Percentiles rank a stretch among this genome's conserved stretches.
These are phyloP conservation scores for Chloromyia formosa DNA, from an alignment of 2,888 invertebrate genomes.

Conservation along the genomic window DNA sequence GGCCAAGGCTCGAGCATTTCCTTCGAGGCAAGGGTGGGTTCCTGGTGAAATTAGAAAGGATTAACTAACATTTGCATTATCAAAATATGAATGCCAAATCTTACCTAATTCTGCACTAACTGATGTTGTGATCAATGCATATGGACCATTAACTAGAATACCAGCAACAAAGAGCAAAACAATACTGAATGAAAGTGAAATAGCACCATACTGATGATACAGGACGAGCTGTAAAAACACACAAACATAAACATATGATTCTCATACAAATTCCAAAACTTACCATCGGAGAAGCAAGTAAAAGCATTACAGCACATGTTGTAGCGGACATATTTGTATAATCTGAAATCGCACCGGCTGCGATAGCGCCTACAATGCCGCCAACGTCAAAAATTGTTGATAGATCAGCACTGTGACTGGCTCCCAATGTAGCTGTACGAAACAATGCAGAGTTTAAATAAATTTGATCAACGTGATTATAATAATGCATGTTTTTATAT, in stretches of 20 bases:
- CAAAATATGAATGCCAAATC: neutral
- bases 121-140: slow-evolving; percentile 95
- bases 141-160: slow-evolving; percentile 92
- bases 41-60: slow-evolving; percentile 62
- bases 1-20: slow-evolving; percentile 88
- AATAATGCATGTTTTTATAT: no score
- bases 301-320: slow-evolving; percentile 85
- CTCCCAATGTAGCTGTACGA: slow-evolving; percentile 71
- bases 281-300: slow-evolving; percentile 84
- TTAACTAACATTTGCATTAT: neutral
- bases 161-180: slow-evolving; percentile 78
- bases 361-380: slow-evolving; percentile 88
- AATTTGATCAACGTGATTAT: no score
- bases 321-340: slow-evolving; percentile 82
- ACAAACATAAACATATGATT: slow-evolving; percentile 29
- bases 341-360: slow-evolving; percentile 88
- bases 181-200: slow-evolving; percentile 71
- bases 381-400: slow-evolving; percentile 89
- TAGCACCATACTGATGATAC: slow-evolving; percentile 78
- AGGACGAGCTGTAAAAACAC: slow-evolving; percentile 74
- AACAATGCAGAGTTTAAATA: no score
- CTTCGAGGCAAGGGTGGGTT: slow-evolving; percentile 83
- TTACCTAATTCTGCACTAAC: slow-evolving; percentile 88
- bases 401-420: slow-evolving; percentile 77
- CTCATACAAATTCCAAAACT: no score